phyloP scores from a whole-genome alignment of 2,797 vertebrate species.

The Masticophis lateralis region DNA sequence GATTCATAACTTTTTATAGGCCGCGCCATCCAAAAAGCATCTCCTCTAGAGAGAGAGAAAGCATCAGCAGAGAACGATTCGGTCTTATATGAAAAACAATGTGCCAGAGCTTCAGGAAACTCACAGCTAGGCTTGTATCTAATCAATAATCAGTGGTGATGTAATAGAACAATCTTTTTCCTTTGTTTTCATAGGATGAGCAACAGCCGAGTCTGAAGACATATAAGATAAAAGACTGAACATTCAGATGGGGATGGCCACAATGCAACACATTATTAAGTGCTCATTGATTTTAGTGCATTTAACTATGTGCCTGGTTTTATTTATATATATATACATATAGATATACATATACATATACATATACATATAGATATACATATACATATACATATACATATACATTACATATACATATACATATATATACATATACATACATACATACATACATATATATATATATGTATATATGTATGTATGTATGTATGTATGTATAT shows the following conservation, averaged over 20 bases:
- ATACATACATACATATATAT: too few species aligned
- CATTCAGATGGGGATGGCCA: background rate
- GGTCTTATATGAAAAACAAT: background rate
- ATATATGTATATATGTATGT: too few species aligned
- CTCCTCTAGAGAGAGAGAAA: background rate
- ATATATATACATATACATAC: too few species aligned
- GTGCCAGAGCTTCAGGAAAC: background rate
- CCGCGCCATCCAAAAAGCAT: background rate
- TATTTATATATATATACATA: background rate
- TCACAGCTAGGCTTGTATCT: background rate
- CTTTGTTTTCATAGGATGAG: background rate
- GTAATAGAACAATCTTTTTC: background rate
- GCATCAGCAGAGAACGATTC: background rate
- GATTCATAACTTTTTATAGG: background rate
- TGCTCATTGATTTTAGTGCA: constrained; percentile 13
- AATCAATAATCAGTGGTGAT: background rate
- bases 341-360: too few species aligned
- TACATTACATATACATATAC: background rate
- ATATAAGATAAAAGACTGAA: background rate
- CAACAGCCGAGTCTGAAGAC: background rate
- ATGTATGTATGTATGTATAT: too few species aligned
- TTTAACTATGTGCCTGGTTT: background rate
- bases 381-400: too few species aligned
- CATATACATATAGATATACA: too few species aligned
- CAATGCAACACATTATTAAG: constrained; percentile 12